These are phyloP conservation scores for Nyctibius grandis DNA, from an alignment of 2,797 vertebrate genomes.

Conservation along the genomic window DNA sequence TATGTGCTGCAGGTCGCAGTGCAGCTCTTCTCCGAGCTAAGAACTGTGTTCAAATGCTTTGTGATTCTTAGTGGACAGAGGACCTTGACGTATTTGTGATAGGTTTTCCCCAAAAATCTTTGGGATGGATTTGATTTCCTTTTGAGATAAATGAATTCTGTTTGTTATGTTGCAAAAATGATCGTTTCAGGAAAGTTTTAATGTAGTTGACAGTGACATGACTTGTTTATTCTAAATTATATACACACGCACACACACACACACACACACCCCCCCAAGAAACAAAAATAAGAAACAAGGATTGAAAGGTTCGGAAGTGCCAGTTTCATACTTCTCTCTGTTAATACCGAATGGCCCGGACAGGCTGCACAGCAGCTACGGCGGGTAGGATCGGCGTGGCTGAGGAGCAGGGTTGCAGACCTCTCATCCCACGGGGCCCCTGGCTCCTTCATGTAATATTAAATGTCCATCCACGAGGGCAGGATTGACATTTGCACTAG, in stretches of 20 bases:
- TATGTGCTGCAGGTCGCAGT: background rate
- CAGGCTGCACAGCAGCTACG: background rate
- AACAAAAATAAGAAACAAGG: background rate
- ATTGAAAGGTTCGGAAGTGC: background rate
- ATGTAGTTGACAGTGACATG: background rate
- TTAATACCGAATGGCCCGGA: too few relatives aligned
- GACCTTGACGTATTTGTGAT: fast-evolving
- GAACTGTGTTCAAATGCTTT: background rate
- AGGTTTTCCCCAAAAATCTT: background rate
- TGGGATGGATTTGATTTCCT: background rate
- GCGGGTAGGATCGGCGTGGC: background rate
- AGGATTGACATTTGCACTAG: background rate
- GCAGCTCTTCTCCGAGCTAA: background rate
- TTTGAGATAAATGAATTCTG: background rate
- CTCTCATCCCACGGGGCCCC: fast-evolving
- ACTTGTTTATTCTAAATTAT: background rate
- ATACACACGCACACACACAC: fast-evolving
- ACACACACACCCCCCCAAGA: fast-evolving
- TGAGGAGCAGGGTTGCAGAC: background rate
- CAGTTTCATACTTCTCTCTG: background rate
- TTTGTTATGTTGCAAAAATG: background rate
- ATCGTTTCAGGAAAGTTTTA: background rate
- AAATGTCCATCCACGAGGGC: background rate
- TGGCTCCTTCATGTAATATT: too few relatives aligned
- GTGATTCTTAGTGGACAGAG: background rate